Evolutionary conservation across 2,113 vertebrate species (phyloP).

Genomic region (Dasyurus viverrinus): DNA sequence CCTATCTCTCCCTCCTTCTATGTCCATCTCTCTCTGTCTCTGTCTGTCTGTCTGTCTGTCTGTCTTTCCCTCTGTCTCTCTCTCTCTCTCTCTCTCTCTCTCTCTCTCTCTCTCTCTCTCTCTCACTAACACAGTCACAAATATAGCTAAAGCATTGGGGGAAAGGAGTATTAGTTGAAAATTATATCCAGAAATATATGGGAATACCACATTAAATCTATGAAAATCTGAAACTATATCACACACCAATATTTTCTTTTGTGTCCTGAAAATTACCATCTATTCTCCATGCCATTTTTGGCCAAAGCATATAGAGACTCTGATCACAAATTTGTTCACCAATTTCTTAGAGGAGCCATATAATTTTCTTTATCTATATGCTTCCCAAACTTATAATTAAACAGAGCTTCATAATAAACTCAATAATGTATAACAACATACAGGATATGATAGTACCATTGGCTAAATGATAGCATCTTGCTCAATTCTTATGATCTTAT

Average conservation of each 20-base stretch:
- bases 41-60: too few species aligned
- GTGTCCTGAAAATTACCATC: background rate
- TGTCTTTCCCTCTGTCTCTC: too few species aligned
- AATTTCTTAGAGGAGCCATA: background rate
- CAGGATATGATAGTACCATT: constrained; percentile 47
- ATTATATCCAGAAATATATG: background rate
- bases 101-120: too few species aligned
- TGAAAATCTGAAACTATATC: background rate
- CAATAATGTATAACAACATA: constrained; percentile 37
- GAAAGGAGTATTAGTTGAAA: background rate
- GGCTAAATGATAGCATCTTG: constrained; percentile 59
- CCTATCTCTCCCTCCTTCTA: too few species aligned
- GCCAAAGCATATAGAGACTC: too few species aligned
- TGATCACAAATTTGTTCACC: background rate
- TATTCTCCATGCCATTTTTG: background rate
- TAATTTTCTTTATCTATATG: background rate
- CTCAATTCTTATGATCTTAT: constrained; percentile 64
- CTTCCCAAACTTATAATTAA: constrained; percentile 44
- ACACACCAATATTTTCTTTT: background rate
- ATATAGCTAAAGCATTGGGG: background rate
- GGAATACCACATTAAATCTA: background rate
- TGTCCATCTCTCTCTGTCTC: too few species aligned
- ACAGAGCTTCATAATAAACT: constrained; percentile 12
- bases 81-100: background rate
- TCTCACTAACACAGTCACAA: background rate